These are phyloP conservation scores for Theretra japonica DNA, from an alignment of 2,888 invertebrate genomes.

Conservation along the genomic window DNA sequence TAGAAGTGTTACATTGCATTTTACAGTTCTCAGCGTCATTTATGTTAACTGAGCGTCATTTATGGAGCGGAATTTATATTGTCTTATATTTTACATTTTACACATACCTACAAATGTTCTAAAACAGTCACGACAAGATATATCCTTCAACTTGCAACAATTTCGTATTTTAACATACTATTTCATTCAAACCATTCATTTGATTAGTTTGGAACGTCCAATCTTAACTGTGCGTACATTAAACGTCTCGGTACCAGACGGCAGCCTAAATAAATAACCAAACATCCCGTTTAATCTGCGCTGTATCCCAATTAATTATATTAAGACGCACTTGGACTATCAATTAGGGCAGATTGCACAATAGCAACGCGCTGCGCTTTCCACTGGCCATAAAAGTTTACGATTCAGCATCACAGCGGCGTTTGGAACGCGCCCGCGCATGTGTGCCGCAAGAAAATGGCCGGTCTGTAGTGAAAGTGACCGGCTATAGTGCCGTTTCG, in stretches of 20 bases:
- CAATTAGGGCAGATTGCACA: constrained; percentile 53
- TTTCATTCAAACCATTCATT: no score
- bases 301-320: constrained; percentile 32
- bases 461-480: constrained; percentile 79
- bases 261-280: not conserved
- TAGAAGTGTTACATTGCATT: constrained; percentile 11
- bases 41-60: not conserved
- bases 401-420: constrained; percentile 58
- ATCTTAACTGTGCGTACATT: not conserved
- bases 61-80: no score
- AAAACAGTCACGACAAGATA: no score
- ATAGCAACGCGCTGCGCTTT: constrained; percentile 50
- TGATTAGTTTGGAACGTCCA: no score
- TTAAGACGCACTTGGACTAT: constrained; percentile 30
- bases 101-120: no score
- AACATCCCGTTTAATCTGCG: not conserved
- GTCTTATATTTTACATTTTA: no score
- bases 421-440: constrained; percentile 53
- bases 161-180: no score
- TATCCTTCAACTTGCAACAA: no score
- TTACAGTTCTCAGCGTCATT: not conserved
- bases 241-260: not conserved
- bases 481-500: constrained; percentile 73
- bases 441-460: constrained; percentile 68
- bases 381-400: constrained; percentile 66